Evolutionary conservation across 2,797 vertebrate species (phyloP).

Genomic region (Protosalanx chinensis): DNA sequence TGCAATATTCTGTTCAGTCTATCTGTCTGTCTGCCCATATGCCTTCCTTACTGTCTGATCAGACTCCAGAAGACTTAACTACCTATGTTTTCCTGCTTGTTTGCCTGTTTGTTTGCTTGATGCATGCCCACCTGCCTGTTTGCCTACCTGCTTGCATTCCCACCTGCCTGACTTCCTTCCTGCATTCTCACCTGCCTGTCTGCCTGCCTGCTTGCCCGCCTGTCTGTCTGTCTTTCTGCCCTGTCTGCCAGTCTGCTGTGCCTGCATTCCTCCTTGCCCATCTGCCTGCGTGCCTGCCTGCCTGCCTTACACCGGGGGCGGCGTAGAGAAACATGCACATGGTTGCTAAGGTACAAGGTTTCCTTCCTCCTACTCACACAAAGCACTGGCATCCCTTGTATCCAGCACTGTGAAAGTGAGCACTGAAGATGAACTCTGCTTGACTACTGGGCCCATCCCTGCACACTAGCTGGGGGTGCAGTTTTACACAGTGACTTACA

Average conservation of each 20-base stretch:
- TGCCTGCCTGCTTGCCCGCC: background rate
- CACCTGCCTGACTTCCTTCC: background rate
- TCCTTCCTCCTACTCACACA: slow-evolving; percentile 76
- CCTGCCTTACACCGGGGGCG: slow-evolving; percentile 61
- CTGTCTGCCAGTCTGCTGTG: background rate
- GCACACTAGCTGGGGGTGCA: background rate
- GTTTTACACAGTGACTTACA: background rate
- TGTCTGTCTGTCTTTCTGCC: background rate
- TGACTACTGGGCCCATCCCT: background rate
- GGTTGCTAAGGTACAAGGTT: slow-evolving; percentile 80
- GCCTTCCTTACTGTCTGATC: slow-evolving; percentile 41
- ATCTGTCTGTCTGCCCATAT: slow-evolving; percentile 22
- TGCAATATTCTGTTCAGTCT: slow-evolving; percentile 35
- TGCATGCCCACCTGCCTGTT: background rate
- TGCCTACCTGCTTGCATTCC: background rate
- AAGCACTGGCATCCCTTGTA: slow-evolving; percentile 73
- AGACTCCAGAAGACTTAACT: slow-evolving; percentile 11
- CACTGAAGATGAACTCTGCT: slow-evolving; percentile 67
- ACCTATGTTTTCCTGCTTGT: background rate
- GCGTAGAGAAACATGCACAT: slow-evolving; percentile 69
- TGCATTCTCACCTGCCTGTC: background rate
- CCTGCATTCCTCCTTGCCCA: slow-evolving; percentile 36
- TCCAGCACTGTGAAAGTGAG: slow-evolving; percentile 63
- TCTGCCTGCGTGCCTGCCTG: slow-evolving; percentile 20
- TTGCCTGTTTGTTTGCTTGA: background rate